phyloP scores from a whole-genome alignment of 1,140 invertebrate genomes.

The Meteorus sp. region DNA sequence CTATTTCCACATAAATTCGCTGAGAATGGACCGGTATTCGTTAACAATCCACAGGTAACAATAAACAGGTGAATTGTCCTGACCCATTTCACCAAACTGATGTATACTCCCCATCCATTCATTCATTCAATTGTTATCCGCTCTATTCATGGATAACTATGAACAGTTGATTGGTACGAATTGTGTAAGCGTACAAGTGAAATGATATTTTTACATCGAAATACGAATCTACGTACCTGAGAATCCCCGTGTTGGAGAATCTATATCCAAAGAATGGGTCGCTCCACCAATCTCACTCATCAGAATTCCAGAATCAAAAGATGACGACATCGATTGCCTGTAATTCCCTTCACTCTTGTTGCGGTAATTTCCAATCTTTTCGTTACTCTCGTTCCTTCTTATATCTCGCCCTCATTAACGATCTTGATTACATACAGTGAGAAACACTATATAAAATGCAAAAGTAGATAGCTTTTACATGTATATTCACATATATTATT shows the following conservation, averaged over 20 bases:
- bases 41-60: no score
- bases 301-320: constrained; percentile 33
- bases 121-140: no score
- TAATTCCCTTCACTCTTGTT: constrained; percentile 15
- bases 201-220: background rate
- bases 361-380: background rate
- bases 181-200: no score
- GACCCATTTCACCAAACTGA: no score
- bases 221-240: constrained; percentile 30
- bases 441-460: constrained; percentile 19
- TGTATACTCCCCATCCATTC: no score
- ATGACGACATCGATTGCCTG: constrained; percentile 28
- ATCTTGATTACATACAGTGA: constrained; percentile 19
- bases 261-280: constrained; percentile 30
- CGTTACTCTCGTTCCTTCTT: background rate
- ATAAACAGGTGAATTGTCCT: no score
- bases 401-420: constrained; percentile 12
- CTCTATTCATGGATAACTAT: no score
- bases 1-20: no score
- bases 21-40: no score
- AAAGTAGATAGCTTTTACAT: no score
- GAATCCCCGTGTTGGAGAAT: constrained; percentile 29
- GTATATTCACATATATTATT: no score
- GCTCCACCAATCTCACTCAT: constrained; percentile 30
- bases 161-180: no score